phyloP scores from a whole-genome alignment of 2,797 vertebrate genomes.

The Falco biarmicus region DNA sequence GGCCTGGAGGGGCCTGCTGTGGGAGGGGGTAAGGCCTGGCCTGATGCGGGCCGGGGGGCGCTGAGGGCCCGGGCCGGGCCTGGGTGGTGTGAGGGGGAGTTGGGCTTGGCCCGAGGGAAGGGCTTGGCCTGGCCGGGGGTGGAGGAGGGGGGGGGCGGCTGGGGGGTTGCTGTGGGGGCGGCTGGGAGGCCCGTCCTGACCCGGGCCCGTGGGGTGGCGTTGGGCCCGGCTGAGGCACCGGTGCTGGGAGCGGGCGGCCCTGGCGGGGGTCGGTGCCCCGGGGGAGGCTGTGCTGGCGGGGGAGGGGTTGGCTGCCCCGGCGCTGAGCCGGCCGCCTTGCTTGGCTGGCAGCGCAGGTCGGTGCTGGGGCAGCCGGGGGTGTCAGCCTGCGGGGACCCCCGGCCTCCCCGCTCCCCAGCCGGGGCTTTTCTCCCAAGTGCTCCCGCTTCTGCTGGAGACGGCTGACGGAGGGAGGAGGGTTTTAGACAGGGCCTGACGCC shows the following conservation, averaged over 20 bases:
- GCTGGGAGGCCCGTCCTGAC: no score
- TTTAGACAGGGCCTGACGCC: background rate
- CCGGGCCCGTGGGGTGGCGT: no score
- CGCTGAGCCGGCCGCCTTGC: background rate
- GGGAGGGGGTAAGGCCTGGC: background rate
- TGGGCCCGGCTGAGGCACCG: background rate
- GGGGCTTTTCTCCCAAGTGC: background rate
- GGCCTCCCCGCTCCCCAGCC: background rate
- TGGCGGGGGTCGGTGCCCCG: rapidly evolving
- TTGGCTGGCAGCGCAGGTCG: background rate
- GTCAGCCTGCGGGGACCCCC: rapidly evolving
- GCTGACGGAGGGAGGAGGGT: background rate
- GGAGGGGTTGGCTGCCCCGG: background rate
- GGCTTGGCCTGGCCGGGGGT: no score
- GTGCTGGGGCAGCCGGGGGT: background rate
- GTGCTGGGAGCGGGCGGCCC: background rate
- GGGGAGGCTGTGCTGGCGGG: no score
- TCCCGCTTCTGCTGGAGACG: background rate
- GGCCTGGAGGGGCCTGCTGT: no score
- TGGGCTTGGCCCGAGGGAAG: background rate
- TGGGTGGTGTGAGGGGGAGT: no score
- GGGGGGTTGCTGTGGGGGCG: background rate
- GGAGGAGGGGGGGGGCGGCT: background rate
- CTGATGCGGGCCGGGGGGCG: background rate
- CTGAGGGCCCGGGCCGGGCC: background rate